Conservation (phyloP, 2,888 invertebrate genomes). For the Arge pagana region DNA sequence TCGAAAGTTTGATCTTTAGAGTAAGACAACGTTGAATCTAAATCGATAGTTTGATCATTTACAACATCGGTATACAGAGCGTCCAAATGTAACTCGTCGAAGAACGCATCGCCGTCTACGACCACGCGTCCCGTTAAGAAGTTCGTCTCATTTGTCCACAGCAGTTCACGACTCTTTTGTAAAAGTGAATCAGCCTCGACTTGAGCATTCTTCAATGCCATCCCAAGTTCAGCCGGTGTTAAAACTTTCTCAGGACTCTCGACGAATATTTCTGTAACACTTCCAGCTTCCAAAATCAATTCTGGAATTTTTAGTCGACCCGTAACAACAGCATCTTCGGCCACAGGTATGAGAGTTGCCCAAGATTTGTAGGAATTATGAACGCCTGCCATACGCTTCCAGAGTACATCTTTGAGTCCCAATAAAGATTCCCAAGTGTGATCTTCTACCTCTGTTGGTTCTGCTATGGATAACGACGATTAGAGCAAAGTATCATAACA, state of each 20-base stretch:
- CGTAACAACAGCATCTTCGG: slow-evolving; percentile 28
- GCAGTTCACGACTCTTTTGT: slow-evolving; percentile 13
- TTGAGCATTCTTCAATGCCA: slow-evolving; percentile 22
- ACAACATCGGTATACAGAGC: slow-evolving; percentile 32
- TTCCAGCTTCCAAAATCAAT: slow-evolving; percentile 33
- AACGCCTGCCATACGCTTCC: slow-evolving; percentile 33
- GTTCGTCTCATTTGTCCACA: not conserved
- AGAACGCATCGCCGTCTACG: slow-evolving; percentile 34
- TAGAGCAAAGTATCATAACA: not conserved
- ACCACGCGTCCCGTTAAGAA: slow-evolving; percentile 28
- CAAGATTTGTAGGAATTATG: slow-evolving; percentile 33
- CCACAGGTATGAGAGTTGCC: slow-evolving; percentile 32
- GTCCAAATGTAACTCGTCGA: slow-evolving; percentile 38
- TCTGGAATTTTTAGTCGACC: slow-evolving; percentile 29
- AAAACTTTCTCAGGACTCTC: slow-evolving; percentile 12
- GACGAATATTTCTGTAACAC: slow-evolving; percentile 25
- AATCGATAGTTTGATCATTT: slow-evolving; percentile 32
- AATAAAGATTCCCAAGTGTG: slow-evolving; percentile 34
- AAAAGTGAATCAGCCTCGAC: slow-evolving; percentile 15
- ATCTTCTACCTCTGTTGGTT: slow-evolving; percentile 17
- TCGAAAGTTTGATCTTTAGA: slow-evolving; percentile 16
- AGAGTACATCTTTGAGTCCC: slow-evolving; percentile 34
- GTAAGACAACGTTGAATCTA: slow-evolving; percentile 22
- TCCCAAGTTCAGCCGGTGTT: slow-evolving; percentile 24
- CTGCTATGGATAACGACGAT: slow-evolving; percentile 27